Conservation (phyloP, 2,113 vertebrate genomes). For the Lepus americanus region DNA sequence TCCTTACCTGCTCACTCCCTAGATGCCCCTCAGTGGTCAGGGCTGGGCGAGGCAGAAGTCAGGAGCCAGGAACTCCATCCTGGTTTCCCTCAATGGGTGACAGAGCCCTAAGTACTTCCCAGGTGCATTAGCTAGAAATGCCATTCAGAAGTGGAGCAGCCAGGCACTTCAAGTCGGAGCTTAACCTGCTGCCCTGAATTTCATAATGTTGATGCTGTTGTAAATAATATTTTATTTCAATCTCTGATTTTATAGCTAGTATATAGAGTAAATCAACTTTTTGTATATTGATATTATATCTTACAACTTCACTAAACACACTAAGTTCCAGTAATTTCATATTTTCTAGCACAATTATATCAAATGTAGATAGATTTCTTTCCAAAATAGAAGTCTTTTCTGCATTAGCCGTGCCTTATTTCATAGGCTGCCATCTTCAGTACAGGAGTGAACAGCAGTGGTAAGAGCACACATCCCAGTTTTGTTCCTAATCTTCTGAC, state of each 20-base stretch:
- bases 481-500: neutral
- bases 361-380: neutral
- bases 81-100: too few species aligned
- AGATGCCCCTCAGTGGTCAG: too few species aligned
- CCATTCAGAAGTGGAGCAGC: too few species aligned
- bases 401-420: neutral
- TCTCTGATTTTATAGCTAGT: neutral
- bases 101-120: too few species aligned
- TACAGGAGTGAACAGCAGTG: neutral
- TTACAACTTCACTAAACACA: neutral
- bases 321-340: neutral
- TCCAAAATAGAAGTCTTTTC: neutral
- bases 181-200: too few species aligned
- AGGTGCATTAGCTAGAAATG: too few species aligned
- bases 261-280: neutral
- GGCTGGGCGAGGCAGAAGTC: too few species aligned
- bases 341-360: neutral
- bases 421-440: neutral
- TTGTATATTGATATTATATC: too few species aligned
- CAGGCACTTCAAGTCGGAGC: too few species aligned
- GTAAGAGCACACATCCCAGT: neutral
- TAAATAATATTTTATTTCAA: neutral
- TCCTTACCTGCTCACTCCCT: too few species aligned
- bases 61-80: too few species aligned
- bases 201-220: neutral